Conservation (phyloP, 30 jellyfish, hydroid and myxozoan species). For the Pelagia noctiluca region DNA sequence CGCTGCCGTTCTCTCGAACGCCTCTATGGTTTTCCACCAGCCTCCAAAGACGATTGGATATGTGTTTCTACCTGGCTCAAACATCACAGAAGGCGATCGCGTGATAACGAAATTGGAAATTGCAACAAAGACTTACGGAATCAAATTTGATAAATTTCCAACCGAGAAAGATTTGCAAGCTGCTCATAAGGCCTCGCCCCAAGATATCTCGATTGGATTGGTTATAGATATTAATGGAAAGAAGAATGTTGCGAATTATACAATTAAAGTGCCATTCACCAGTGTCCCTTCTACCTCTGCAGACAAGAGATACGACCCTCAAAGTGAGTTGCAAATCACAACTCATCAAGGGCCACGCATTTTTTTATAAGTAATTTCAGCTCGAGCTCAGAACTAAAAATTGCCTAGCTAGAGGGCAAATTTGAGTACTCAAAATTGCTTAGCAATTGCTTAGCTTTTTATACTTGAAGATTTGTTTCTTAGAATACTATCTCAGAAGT, state of each 20-base stretch:
- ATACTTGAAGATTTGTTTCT: too few species aligned
- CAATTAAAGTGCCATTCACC: constrained; percentile 64
- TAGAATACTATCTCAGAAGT: too few species aligned
- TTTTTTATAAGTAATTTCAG: too few species aligned
- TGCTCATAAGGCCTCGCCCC: constrained; percentile 45
- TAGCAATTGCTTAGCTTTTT: too few species aligned
- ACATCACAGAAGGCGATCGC: constrained; percentile 10
- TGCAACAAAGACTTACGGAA: constrained; percentile 5
- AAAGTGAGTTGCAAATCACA: too few species aligned
- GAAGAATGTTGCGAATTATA: constrained; percentile 27
- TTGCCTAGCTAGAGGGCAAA: too few species aligned
- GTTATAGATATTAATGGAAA: constrained; percentile 30
- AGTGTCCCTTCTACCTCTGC: constrained; percentile 42
- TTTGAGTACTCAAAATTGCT: too few species aligned
- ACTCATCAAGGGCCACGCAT: too few species aligned
- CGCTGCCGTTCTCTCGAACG: background rate
- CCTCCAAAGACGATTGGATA: constrained; percentile 62
- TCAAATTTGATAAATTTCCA: constrained; percentile 13
- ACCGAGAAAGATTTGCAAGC: constrained; percentile 59
- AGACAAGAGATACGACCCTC: constrained; percentile 40
- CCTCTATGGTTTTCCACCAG: constrained; percentile 5
- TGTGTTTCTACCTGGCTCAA: constrained; percentile 46
- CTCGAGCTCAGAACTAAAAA: too few species aligned
- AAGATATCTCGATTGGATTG: constrained; percentile 61
- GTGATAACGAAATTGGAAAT: constrained; percentile 25